Percentiles rank a stretch among this genome's conserved stretches.
phyloP scores from a whole-genome alignment of 2,113 vertebrate genomes.

The Pelvicachromis taeniatus region DNA sequence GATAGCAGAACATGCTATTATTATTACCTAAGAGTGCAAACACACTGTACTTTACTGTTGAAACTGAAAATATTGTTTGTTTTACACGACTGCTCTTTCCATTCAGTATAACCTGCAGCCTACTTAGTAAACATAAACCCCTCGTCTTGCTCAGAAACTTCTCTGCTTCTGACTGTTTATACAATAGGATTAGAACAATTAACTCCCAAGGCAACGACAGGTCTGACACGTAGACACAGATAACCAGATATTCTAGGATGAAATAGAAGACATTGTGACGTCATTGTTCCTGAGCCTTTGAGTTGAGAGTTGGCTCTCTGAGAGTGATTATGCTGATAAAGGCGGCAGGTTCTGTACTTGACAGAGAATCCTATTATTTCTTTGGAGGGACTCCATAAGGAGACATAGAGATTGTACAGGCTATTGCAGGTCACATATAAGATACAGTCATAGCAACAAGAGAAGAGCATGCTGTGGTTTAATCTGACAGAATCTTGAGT shows the following conservation, averaged over 20 bases:
- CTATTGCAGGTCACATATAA: not conserved
- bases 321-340: conserved; percentile 1
- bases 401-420: not conserved
- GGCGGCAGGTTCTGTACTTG: not conserved
- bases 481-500: conserved; percentile 1
- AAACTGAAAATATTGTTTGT: not conserved
- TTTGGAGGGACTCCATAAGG: not conserved
- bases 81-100: not conserved
- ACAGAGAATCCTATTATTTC: not conserved
- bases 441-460: conserved; percentile 1
- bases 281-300: conserved; percentile 2
- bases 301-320: not conserved
- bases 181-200: conserved; percentile 21
- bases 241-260: conserved; percentile 11
- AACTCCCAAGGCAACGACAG: not conserved
- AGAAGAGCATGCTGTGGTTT: not conserved
- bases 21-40: not conserved
- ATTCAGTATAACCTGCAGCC: not conserved
- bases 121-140: not conserved
- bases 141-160: not conserved
- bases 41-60: not conserved
- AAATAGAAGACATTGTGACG: conserved; percentile 1
- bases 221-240: conserved; percentile 24
- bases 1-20: not conserved
- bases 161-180: not conserved